Percentiles rank a stretch among this genome's conserved stretches.
Evolutionary conservation across 2,888 invertebrate genomes (phyloP).

Genomic region (Nemapogon koenigi): DNA sequence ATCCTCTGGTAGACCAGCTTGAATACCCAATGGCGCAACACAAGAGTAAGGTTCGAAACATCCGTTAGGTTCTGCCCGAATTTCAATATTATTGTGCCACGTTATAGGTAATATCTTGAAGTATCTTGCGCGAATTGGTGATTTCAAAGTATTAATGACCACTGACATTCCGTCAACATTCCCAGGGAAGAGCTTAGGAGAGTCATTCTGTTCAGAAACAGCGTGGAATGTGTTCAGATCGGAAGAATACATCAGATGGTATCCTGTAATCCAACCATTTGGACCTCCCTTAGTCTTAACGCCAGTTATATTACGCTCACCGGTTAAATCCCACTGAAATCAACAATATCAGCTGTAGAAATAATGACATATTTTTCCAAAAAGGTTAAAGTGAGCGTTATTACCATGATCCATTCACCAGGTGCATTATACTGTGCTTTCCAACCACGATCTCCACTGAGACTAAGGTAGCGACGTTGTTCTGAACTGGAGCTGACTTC

Average conservation of each 20-base stretch:
- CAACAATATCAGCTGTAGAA: no score
- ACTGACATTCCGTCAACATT: constrained; percentile 67
- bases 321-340: constrained; percentile 77
- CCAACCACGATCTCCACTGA: constrained; percentile 66
- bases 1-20: constrained; percentile 66
- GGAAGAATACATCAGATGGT: constrained; percentile 75
- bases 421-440: constrained; percentile 70
- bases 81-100: constrained; percentile 71
- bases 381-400: no score
- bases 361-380: no score
- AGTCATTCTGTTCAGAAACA: constrained; percentile 60
- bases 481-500: constrained; percentile 67
- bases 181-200: constrained; percentile 69
- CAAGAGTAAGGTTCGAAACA: constrained; percentile 69
- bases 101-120: constrained; percentile 52
- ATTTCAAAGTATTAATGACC: not conserved
- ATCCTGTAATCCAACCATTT: constrained; percentile 77
- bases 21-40: constrained; percentile 76
- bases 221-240: constrained; percentile 76
- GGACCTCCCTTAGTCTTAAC: constrained; percentile 75
- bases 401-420: constrained; percentile 73
- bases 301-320: constrained; percentile 79
- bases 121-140: constrained; percentile 7
- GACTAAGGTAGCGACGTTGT: constrained; percentile 40
- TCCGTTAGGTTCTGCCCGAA: constrained; percentile 71